Evolutionary conservation across 2,113 vertebrate genomes (phyloP).

Genomic region (Arenaria interpres): DNA sequence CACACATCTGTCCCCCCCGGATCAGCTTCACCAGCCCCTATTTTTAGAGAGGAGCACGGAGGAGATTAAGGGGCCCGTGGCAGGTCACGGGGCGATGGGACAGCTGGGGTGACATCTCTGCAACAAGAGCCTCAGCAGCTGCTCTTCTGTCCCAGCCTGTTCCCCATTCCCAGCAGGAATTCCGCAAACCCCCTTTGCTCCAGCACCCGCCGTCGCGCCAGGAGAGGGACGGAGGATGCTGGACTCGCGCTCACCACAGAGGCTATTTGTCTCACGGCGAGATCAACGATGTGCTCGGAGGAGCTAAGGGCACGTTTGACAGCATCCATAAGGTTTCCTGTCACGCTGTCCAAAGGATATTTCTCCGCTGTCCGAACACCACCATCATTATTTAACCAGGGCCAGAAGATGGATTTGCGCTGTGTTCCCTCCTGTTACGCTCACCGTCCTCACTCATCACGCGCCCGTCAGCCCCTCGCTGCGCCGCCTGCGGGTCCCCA

Average conservation of each 20-base stretch:
- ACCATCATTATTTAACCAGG: background rate
- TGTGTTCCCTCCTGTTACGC: background rate
- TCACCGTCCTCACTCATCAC: background rate
- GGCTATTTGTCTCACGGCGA: background rate
- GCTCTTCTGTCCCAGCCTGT: background rate
- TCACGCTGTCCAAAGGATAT: background rate
- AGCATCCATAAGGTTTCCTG: constrained; percentile 50
- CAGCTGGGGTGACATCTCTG: background rate
- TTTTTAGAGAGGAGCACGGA: background rate
- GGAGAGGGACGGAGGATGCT: rapidly evolving
- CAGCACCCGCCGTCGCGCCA: rapidly evolving
- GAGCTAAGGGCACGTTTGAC: constrained; percentile 51
- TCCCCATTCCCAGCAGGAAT: background rate
- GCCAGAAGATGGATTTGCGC: constrained; percentile 2
- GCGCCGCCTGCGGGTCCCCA: background rate
- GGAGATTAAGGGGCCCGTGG: rapidly evolving
- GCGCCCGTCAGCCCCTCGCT: background rate
- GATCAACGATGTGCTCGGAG: constrained; percentile 1
- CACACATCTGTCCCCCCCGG: rapidly evolving
- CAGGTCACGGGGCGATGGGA: background rate
- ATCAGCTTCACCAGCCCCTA: background rate
- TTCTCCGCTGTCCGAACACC: background rate
- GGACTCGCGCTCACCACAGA: rapidly evolving
- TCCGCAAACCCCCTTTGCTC: background rate
- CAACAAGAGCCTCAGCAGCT: background rate